A percentile compares a stretch with the other conserved stretches of the same genome.
Conservation (phyloP, 2,113 vertebrate genomes). For the Scolopax mira region DNA sequence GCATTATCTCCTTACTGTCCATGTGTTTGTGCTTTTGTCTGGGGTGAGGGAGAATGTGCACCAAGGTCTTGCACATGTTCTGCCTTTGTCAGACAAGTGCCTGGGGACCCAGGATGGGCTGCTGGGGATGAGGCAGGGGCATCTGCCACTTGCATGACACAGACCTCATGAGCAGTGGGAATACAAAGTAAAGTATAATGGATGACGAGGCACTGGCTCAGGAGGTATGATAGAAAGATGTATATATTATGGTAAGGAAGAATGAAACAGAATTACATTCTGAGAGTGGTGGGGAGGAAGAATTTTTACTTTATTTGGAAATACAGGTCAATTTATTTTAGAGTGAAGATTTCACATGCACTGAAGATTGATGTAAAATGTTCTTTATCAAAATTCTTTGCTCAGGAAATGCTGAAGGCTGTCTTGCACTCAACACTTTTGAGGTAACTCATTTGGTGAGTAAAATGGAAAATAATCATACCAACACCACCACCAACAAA, state of each 20-base stretch:
- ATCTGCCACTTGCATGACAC: fast-evolving
- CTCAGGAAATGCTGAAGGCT: neutral
- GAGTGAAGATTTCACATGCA: neutral
- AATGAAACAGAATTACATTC: neutral
- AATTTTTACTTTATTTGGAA: neutral
- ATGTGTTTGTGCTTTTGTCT: neutral
- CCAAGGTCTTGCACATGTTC: neutral
- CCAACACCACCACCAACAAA: neutral
- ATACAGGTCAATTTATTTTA: neutral
- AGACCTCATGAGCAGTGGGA: neutral
- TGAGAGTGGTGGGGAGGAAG: neutral
- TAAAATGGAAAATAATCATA: neutral
- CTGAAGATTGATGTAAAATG: neutral
- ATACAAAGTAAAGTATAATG: fast-evolving
- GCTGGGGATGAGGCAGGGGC: neutral
- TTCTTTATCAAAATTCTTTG: neutral
- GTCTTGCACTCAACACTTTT: neutral
- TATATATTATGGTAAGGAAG: neutral
- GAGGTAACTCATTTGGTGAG: neutral
- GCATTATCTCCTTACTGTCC: neutral
- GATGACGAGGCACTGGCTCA: neutral
- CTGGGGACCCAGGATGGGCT: neutral
- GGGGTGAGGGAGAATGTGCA: neutral
- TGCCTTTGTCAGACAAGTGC: neutral
- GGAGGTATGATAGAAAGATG: neutral